Conservation (phyloP, 2,797 vertebrate species). For the Clarias pachynema region DNA sequence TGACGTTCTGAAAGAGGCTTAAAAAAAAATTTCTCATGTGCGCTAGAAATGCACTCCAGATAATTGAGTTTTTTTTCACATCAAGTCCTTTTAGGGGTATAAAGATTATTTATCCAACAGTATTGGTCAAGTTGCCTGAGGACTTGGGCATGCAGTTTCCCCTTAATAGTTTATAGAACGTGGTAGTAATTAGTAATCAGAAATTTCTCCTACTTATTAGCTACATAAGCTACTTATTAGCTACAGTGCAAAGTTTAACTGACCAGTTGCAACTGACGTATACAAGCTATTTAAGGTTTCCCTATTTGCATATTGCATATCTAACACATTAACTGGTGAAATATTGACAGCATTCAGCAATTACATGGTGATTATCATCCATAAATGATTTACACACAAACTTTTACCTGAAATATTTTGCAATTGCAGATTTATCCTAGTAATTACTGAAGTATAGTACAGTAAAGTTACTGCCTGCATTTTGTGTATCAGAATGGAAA, state of each 20-base stretch:
- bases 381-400: not conserved
- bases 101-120: not conserved
- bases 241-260: not conserved
- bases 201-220: not conserved
- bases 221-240: not conserved
- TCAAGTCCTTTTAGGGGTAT: too few species aligned
- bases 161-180: not conserved
- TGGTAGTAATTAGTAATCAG: not conserved
- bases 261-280: not conserved
- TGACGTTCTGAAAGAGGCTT: too few species aligned
- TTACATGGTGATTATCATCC: not conserved
- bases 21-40: too few species aligned
- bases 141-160: not conserved
- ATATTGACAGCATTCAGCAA: not conserved
- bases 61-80: too few species aligned
- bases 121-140: not conserved
- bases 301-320: constrained; percentile 1
- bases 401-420: not conserved
- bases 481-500: not conserved
- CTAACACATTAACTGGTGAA: not conserved
- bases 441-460: not conserved
- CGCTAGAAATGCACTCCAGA: too few species aligned
- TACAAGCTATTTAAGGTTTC: not conserved
- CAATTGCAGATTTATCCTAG: not conserved
- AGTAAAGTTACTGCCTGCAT: not conserved